These are phyloP conservation scores for Salpingus planirostris DNA, from an alignment of 2,888 invertebrate species.

Conservation along the genomic window DNA sequence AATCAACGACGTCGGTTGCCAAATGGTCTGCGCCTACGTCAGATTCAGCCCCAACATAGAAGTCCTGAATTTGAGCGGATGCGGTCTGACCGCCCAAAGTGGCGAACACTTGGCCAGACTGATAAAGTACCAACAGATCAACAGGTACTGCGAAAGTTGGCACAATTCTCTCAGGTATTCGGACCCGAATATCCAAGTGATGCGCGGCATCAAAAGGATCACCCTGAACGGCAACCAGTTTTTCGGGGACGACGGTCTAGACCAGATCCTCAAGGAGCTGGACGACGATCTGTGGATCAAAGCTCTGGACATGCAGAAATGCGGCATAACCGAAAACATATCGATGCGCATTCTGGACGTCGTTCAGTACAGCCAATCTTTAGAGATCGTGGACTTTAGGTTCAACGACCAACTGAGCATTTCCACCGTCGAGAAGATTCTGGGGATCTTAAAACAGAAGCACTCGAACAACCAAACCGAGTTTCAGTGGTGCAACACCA, in stretches of 20 bases:
- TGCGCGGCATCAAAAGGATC: constrained; percentile 63
- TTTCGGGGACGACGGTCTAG: constrained; percentile 56
- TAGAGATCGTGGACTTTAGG: constrained; percentile 61
- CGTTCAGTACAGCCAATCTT: constrained; percentile 53
- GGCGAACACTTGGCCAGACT: constrained; percentile 58
- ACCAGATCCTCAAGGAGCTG: constrained; percentile 55
- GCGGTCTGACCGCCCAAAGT: constrained; percentile 55
- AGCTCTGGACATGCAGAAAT: constrained; percentile 67
- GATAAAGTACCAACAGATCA: constrained; percentile 47
- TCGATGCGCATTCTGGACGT: constrained; percentile 50
- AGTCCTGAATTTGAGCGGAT: constrained; percentile 59
- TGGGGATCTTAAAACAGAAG: constrained; percentile 32
- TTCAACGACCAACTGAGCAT: constrained; percentile 44
- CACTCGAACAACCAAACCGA: constrained; percentile 29
- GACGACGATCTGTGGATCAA: constrained; percentile 75
- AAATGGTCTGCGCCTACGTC: constrained; percentile 58
- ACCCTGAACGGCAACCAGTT: constrained; percentile 60
- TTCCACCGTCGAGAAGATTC: constrained; percentile 30
- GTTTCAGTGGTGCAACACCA: constrained; percentile 36
- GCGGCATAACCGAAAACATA: constrained; percentile 59
- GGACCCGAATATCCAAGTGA: constrained; percentile 60
- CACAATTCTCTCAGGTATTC: constrained; percentile 70
- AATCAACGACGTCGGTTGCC: constrained; percentile 64
- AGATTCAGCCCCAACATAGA: constrained; percentile 58
- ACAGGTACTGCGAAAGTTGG: constrained; percentile 74